A percentile compares a stretch with the other conserved stretches of the same genome.
These are phyloP conservation scores for Lagopus muta DNA, from an alignment of 2,113 vertebrate species.

Conservation along the genomic window DNA sequence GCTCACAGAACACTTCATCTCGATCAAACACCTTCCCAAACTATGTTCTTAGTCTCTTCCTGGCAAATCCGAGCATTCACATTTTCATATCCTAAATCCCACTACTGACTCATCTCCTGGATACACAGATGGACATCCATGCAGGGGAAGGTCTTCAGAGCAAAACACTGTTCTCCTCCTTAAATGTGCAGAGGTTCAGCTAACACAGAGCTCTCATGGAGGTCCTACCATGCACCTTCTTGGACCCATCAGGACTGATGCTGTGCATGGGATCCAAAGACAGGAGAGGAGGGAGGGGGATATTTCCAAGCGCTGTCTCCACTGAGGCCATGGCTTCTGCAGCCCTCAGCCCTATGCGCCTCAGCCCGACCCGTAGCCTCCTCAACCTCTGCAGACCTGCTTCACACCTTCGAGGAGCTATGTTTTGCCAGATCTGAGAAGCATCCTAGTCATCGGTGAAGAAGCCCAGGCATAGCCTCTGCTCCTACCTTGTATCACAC, in stretches of 20 bases:
- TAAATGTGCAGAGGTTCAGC: neutral
- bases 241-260: neutral
- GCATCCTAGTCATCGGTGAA: neutral
- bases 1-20: neutral
- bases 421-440: accelerated
- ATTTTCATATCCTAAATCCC: neutral
- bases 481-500: neutral
- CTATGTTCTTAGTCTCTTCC: neutral
- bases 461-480: neutral
- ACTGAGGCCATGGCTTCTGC: accelerated
- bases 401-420: neutral
- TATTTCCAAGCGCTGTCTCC: neutral
- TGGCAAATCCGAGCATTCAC: neutral
- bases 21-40: neutral
- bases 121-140: too few species aligned
- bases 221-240: accelerated
- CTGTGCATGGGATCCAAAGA: neutral
- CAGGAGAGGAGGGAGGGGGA: neutral
- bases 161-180: neutral
- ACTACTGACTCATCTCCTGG: neutral
- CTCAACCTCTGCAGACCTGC: neutral
- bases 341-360: neutral
- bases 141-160: neutral
- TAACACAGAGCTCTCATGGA: neutral
- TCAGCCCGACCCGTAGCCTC: neutral